phyloP scores from a whole-genome alignment of 92 coral and sea anemone species.

The Micromussa lordhowensis region DNA sequence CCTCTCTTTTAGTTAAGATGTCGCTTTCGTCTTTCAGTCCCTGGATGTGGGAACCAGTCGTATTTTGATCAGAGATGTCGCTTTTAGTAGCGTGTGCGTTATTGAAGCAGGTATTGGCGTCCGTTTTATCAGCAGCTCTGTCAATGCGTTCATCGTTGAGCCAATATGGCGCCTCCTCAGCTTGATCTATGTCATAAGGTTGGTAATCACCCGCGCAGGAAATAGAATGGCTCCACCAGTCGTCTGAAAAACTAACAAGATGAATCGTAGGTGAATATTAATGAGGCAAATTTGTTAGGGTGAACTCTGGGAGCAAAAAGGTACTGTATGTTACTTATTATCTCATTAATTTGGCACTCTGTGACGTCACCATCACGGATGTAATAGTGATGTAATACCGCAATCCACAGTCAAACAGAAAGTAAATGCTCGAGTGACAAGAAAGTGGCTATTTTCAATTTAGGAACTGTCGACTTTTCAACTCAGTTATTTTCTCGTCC shows the following conservation, averaged over 20 bases:
- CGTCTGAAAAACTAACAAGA: conserved; percentile 1
- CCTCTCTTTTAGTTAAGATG: conserved; percentile 9
- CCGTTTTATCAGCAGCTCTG: neutral
- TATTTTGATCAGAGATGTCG: neutral
- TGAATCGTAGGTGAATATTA: neutral
- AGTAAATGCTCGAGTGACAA: neutral
- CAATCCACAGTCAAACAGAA: neutral
- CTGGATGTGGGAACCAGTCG: neutral
- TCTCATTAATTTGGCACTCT: neutral
- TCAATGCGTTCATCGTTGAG: neutral
- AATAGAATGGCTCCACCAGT: conserved; percentile 23
- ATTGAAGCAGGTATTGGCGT: neutral
- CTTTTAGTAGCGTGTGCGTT: neutral
- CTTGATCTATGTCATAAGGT: neutral
- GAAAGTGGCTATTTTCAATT: neutral
- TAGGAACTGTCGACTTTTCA: neutral
- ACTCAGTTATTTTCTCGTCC: no score
- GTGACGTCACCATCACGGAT: neutral
- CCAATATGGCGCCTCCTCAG: conserved; percentile 19
- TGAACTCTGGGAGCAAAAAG: neutral
- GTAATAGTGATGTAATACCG: neutral
- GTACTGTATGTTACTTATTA: neutral
- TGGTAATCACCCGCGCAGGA: neutral
- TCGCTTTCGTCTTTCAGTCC: neutral
- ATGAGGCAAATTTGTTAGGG: neutral